A percentile compares a stretch with the other conserved stretches of the same genome.
These are phyloP conservation scores for Pachydiplax longipennis DNA, from an alignment of 2,888 invertebrate species.

Conservation along the genomic window DNA sequence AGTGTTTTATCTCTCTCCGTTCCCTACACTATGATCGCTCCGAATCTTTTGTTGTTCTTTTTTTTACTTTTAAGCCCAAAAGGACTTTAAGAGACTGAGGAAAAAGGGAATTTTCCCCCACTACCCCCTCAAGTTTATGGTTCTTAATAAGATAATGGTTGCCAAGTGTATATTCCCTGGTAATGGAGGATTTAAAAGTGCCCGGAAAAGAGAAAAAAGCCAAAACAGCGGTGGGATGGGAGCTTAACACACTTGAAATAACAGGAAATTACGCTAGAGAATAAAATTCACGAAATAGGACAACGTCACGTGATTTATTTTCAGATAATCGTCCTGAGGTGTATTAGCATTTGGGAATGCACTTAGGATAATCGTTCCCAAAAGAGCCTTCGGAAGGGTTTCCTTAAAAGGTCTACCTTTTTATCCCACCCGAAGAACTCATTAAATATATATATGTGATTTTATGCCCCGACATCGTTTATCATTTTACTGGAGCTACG, in stretches of 20 bases:
- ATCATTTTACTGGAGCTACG: not conserved
- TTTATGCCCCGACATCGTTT: conserved; percentile 5
- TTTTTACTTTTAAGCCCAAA: not conserved
- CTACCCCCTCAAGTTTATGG: not conserved
- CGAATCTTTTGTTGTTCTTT: not conserved
- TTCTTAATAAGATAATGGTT: conserved; percentile 34
- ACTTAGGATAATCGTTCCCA: not conserved
- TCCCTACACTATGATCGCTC: not conserved
- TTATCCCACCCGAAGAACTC: not conserved
- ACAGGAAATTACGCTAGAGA: not conserved
- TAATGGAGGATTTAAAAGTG: not conserved
- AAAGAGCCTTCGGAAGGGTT: not conserved
- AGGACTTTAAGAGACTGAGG: not conserved
- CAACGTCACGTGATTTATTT: conserved; percentile 12
- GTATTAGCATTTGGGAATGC: conserved; percentile 20
- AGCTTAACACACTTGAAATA: not conserved
- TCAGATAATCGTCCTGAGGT: not conserved
- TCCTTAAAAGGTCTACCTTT: not conserved
- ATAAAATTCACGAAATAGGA: not conserved
- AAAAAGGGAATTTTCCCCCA: not conserved
- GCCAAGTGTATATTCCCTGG: not conserved
- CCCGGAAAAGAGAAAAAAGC: not conserved
- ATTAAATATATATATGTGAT: conserved; percentile 18
- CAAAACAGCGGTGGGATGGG: not conserved
- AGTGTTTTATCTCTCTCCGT: not conserved